Conservation (phyloP, 2,797 vertebrate species). For the Psittacula echo region DNA sequence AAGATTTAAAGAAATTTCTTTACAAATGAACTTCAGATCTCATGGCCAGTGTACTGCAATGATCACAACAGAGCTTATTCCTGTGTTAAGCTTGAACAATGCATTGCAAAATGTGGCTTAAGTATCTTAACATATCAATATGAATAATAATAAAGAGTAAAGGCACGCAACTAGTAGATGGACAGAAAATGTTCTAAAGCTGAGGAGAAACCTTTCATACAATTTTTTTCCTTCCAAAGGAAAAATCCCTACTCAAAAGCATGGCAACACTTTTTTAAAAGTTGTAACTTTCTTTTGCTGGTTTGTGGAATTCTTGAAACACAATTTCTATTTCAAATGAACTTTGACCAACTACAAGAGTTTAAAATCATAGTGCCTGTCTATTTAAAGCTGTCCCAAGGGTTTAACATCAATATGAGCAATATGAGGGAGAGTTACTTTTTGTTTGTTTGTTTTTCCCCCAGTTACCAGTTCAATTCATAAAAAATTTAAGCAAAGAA, state of each 20-base stretch:
- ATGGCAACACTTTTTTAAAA: background rate
- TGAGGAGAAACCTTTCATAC: background rate
- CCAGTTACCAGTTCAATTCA: background rate
- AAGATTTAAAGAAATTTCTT: background rate
- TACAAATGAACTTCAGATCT: background rate
- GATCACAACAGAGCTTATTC: background rate
- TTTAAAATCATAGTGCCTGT: background rate
- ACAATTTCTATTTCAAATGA: background rate
- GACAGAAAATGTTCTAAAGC: background rate
- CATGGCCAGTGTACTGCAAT: background rate
- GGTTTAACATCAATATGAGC: background rate
- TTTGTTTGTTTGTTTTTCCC: background rate
- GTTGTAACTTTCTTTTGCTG: background rate
- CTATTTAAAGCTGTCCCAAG: background rate
- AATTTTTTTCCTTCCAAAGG: background rate
- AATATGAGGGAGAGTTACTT: background rate
- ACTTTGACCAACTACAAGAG: background rate
- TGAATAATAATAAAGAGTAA: background rate
- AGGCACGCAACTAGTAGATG: accelerated
- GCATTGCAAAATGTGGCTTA: background rate
- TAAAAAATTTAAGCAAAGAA: background rate
- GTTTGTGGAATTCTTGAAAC: background rate
- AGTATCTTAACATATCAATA: background rate
- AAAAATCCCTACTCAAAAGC: background rate
- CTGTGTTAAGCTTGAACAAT: background rate